Evolutionary conservation across 1,140 invertebrate species (phyloP).

Genomic region (Aphelenchoides fujianensis): DNA sequence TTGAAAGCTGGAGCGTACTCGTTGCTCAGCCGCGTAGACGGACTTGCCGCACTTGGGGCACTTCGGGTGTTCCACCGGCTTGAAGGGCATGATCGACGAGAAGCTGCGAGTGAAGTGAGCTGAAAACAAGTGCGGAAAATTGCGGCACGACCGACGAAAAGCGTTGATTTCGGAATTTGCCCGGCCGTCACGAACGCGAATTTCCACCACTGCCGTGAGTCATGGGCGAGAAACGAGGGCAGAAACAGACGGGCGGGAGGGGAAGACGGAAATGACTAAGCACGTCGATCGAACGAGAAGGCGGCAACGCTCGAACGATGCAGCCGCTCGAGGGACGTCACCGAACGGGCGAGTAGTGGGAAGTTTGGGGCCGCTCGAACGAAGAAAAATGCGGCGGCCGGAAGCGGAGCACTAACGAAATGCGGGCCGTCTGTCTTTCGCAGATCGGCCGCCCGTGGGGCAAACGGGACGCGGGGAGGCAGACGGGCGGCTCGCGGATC

Average conservation of each 20-base stretch:
- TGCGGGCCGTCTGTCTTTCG: neutral
- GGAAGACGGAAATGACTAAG: neutral
- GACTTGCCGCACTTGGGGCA: constrained; percentile 97
- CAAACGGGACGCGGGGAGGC: neutral
- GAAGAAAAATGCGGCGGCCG: neutral
- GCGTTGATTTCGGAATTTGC: too few relatives aligned
- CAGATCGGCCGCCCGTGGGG: neutral
- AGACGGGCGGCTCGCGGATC: neutral
- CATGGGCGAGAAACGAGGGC: neutral
- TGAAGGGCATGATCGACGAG: constrained; percentile 68
- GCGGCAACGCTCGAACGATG: too few relatives aligned
- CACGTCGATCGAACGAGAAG: neutral
- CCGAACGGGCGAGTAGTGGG: neutral
- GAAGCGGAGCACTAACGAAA: neutral
- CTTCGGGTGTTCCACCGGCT: constrained; percentile 87
- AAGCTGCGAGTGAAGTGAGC: neutral
- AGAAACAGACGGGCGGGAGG: neutral
- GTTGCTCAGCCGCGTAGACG: constrained; percentile 96
- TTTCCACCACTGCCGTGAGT: neutral
- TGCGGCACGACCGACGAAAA: neutral
- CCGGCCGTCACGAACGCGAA: neutral
- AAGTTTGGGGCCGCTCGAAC: neutral
- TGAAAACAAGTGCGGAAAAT: neutral
- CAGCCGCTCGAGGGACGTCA: neutral
- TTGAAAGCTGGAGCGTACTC: constrained; percentile 64